A percentile compares a stretch with the other conserved stretches of the same genome.
Conservation (phyloP, 2,113 vertebrate species). For the Chiloscyllium plagiosum region DNA sequence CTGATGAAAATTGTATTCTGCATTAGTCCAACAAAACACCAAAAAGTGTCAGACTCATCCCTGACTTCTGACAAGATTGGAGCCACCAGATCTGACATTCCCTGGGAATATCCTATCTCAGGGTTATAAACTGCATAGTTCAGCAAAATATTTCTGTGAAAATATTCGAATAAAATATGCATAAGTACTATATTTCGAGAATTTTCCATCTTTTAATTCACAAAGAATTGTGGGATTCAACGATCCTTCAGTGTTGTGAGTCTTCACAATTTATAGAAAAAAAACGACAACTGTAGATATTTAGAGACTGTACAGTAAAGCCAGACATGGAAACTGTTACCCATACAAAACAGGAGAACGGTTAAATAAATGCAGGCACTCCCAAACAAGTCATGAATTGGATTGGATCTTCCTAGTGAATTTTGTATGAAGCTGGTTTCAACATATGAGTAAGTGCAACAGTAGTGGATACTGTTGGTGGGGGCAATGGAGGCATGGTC, state of each 20-base stretch:
- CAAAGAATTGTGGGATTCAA: not conserved
- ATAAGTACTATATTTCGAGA: not conserved
- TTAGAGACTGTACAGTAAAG: not conserved
- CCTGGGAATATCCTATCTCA: conserved; percentile 86
- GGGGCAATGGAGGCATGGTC: not conserved
- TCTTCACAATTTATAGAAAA: not conserved
- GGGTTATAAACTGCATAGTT: conserved; percentile 92
- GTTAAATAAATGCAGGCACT: not conserved
- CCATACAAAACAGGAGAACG: not conserved
- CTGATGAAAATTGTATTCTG: conserved; percentile 97
- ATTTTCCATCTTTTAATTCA: not conserved
- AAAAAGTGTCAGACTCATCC: conserved; percentile 94
- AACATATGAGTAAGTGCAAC: not conserved
- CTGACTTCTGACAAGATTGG: conserved; percentile 86
- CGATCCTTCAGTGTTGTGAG: not conserved
- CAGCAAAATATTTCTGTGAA: conserved; percentile 77
- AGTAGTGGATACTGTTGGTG: too few relatives aligned
- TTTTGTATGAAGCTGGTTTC: not conserved
- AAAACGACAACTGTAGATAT: not conserved
- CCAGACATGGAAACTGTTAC: not conserved
- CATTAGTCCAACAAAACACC: conserved; percentile 97
- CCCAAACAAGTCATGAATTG: not conserved
- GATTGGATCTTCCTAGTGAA: not conserved
- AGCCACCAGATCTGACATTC: conserved; percentile 95
- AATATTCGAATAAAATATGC: not conserved